These are phyloP conservation scores for Lordiphosa fenestrarum DNA, from an alignment of 2,888 invertebrate genomes.

Conservation along the genomic window DNA sequence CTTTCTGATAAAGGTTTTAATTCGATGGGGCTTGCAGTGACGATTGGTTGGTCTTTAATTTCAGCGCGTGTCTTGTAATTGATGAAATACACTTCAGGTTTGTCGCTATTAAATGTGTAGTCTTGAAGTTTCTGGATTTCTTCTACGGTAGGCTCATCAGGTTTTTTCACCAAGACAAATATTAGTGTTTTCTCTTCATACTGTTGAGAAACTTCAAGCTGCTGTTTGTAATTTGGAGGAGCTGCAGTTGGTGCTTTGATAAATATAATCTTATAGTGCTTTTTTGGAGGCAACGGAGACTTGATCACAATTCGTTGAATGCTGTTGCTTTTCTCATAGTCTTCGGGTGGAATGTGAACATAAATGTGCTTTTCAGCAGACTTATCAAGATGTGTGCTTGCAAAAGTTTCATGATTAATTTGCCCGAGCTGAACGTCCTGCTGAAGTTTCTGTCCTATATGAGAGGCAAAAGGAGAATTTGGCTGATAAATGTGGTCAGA, in stretches of 20 bases:
- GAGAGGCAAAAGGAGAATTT: background rate
- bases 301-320: slow-evolving; percentile 71
- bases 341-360: slow-evolving; percentile 92
- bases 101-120: slow-evolving; percentile 83
- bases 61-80: slow-evolving; percentile 84
- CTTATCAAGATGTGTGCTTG: slow-evolving; percentile 77
- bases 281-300: slow-evolving; percentile 85
- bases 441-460: background rate
- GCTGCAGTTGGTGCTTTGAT: slow-evolving; percentile 84
- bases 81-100: slow-evolving; percentile 87
- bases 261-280: slow-evolving; percentile 88
- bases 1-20: slow-evolving; percentile 1
- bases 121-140: slow-evolving; percentile 83
- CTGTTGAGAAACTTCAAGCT: slow-evolving; percentile 82
- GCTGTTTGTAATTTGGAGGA: slow-evolving; percentile 83
- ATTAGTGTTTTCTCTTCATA: slow-evolving; percentile 87
- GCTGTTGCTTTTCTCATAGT: slow-evolving; percentile 85
- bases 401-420: slow-evolving; percentile 57
- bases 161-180: slow-evolving; percentile 86
- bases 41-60: slow-evolving; percentile 14
- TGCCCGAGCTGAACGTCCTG: slow-evolving; percentile 33
- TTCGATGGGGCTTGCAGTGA: slow-evolving; percentile 1
- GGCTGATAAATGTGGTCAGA: background rate
- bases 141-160: slow-evolving; percentile 84
- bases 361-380: slow-evolving; percentile 92